A percentile compares a stretch with the other conserved stretches of the same genome.
These are phyloP conservation scores for Epicauta chinensis DNA, from an alignment of 1,140 invertebrate genomes.

Conservation along the genomic window DNA sequence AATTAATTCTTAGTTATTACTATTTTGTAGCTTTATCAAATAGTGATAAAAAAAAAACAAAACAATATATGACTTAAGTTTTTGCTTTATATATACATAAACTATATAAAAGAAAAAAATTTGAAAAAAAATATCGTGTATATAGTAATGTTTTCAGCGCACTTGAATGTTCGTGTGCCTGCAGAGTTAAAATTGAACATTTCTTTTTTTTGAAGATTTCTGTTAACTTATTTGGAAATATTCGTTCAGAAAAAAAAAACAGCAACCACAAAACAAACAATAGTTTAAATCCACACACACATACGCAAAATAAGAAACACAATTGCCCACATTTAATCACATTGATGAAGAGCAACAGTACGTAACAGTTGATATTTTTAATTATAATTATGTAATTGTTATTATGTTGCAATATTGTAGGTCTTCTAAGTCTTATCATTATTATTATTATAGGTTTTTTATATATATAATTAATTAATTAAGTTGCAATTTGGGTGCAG, in stretches of 20 bases:
- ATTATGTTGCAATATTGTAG: slow-evolving; percentile 25
- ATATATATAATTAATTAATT: background rate
- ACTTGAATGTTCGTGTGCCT: slow-evolving; percentile 38
- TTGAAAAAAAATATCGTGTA: slow-evolving; percentile 30
- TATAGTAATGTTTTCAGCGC: slow-evolving; percentile 37
- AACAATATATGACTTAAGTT: slow-evolving; percentile 33
- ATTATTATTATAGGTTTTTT: no score
- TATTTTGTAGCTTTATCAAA: slow-evolving; percentile 15
- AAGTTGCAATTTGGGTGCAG: background rate
- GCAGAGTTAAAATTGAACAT: slow-evolving; percentile 25
- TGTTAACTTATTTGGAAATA: slow-evolving; percentile 20
- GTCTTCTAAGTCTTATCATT: slow-evolving; percentile 5
- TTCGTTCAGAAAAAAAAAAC: slow-evolving; percentile 33
- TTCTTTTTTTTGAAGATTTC: slow-evolving; percentile 7
- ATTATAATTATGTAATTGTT: slow-evolving; percentile 20
- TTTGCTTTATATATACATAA: slow-evolving; percentile 33
- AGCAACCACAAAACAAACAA: slow-evolving; percentile 40
- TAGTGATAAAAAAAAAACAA: slow-evolving; percentile 28
- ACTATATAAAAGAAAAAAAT: no score
- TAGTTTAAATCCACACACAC: slow-evolving; percentile 19
- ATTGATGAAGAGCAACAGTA: slow-evolving; percentile 34
- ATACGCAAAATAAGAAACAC: background rate
- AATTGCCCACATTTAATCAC: slow-evolving; percentile 41
- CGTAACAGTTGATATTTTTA: slow-evolving; percentile 17
- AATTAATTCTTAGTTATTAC: slow-evolving; percentile 40